Evolutionary conservation across 2,888 invertebrate genomes (phyloP).

Genomic region (Aleiodes alternator): DNA sequence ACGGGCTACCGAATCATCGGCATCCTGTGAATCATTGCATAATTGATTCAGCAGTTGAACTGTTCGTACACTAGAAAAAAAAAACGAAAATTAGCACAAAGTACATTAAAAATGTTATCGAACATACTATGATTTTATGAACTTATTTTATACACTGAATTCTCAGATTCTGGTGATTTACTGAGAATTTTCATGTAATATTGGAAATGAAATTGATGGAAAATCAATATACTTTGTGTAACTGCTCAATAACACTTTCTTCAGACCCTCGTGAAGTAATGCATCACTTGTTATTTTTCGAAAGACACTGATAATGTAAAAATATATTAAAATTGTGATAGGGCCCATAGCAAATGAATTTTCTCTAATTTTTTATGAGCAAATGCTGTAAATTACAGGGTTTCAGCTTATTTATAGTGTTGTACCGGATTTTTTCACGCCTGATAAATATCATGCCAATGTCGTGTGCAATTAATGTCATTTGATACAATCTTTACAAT

Average conservation of each 20-base stretch:
- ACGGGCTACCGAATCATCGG: conserved; percentile 77
- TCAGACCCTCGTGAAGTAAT: conserved; percentile 27
- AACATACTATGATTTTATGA: too few relatives aligned
- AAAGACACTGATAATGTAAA: neutral
- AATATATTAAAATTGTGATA: neutral
- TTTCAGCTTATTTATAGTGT: conserved; percentile 17
- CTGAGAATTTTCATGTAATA: neutral
- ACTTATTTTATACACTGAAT: too few relatives aligned
- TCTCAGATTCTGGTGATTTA: too few relatives aligned
- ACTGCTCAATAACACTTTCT: conserved; percentile 33
- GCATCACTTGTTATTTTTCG: conserved; percentile 13
- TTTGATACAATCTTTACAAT: neutral
- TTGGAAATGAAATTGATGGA: neutral
- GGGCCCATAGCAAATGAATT: neutral
- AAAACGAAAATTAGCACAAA: neutral
- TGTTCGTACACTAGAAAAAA: conserved; percentile 71
- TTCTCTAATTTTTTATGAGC: neutral
- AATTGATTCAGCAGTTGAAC: conserved; percentile 79
- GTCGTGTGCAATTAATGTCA: conserved; percentile 2
- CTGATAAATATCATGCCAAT: conserved; percentile 6
- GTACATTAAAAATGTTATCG: neutral
- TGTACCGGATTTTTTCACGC: conserved; percentile 16
- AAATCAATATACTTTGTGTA: conserved; percentile 32
- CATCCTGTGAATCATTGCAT: conserved; percentile 81
- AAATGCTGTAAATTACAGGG: neutral